Conservation (phyloP, 64 coral and sea anemone genomes). For the Anthopleura sola region DNA sequence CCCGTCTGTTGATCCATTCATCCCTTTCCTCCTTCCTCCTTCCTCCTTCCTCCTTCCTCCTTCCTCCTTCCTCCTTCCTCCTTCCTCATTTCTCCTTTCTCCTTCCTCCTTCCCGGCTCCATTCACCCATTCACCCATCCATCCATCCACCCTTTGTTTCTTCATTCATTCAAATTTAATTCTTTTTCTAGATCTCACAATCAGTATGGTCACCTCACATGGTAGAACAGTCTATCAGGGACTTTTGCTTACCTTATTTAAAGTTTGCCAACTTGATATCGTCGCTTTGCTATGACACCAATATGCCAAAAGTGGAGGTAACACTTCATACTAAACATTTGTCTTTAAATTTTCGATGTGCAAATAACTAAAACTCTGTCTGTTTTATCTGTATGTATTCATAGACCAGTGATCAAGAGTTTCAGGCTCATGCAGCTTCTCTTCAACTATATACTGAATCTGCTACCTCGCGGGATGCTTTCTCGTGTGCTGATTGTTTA, state of each 20-base stretch:
- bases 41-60: not conserved
- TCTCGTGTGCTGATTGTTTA: constrained; percentile 69
- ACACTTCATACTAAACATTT: not conserved
- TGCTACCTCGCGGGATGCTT: constrained; percentile 19
- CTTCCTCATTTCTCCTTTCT: too few species aligned
- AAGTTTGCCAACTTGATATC: constrained; percentile 43
- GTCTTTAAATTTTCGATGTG: too few species aligned
- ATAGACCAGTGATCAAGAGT: constrained; percentile 52
- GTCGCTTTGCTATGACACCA: constrained; percentile 48
- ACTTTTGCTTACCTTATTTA: constrained; percentile 63
- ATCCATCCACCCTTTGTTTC: not conserved
- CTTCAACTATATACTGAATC: constrained; percentile 56
- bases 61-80: not conserved
- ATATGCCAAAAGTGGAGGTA: constrained; percentile 35
- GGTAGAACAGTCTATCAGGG: constrained; percentile 73
- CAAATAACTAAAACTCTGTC: too few species aligned
- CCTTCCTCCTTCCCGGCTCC: not conserved
- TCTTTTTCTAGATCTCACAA: constrained; percentile 55
- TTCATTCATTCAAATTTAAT: not conserved
- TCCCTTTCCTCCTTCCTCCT: not conserved
- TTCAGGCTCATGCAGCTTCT: constrained; percentile 47
- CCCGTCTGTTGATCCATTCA: not conserved
- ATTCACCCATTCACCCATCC: not conserved
- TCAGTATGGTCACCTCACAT: constrained; percentile 93
- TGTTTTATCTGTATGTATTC: too few species aligned